phyloP scores from a whole-genome alignment of 2,113 vertebrate species.

The Octodon degus region DNA sequence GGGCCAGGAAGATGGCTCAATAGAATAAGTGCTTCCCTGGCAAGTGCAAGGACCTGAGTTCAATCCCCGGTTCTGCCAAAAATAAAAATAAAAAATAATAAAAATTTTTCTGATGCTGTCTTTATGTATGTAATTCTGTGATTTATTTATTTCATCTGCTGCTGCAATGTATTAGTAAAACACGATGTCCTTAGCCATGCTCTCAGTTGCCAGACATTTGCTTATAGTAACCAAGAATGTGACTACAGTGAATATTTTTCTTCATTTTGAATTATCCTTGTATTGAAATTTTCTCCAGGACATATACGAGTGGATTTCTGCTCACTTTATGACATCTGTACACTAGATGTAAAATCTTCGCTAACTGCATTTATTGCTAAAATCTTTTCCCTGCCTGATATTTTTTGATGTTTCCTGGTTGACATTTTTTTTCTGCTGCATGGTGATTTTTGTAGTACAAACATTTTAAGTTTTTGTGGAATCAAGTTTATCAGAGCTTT shows the following conservation, averaged over 20 bases:
- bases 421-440: background rate
- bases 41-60: no score
- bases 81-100: no score
- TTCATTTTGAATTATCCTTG: background rate
- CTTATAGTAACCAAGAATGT: conserved; percentile 5
- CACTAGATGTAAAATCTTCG: background rate
- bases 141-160: background rate
- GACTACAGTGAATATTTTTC: background rate
- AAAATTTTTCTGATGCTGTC: no score
- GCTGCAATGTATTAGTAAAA: background rate
- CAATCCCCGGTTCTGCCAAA: no score
- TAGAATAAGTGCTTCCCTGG: no score
- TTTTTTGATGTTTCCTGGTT: background rate
- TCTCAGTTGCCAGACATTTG: background rate
- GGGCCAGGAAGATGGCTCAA: no score
- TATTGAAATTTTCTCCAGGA: conserved; percentile 8
- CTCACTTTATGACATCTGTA: background rate
- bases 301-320: background rate
- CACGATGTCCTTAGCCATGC: background rate
- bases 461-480: background rate
- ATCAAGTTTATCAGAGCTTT: conserved; percentile 18
- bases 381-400: background rate
- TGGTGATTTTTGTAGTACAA: background rate
- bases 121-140: background rate
- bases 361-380: background rate